A percentile compares a stretch with the other conserved stretches of the same genome.
These are phyloP conservation scores for Prietella phreatophila DNA, from an alignment of 2,113 vertebrate genomes.

Conservation along the genomic window DNA sequence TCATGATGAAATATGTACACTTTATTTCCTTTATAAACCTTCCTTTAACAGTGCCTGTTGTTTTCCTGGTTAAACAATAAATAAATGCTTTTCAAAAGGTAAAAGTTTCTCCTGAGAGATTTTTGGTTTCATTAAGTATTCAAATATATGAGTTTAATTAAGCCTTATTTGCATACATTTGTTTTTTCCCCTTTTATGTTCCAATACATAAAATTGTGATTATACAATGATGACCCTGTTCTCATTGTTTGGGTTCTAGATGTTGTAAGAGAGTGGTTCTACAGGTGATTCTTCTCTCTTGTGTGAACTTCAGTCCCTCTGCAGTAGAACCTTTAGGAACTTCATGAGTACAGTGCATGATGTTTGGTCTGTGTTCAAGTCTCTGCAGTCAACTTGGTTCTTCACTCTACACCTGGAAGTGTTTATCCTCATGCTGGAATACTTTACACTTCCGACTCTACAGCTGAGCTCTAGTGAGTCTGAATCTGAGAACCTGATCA, in stretches of 20 bases:
- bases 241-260: not conserved
- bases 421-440: not conserved
- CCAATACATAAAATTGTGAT: not conserved
- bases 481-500: not conserved
- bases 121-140: not conserved
- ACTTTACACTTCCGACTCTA: constrained; percentile 7
- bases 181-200: not conserved
- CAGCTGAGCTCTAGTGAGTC: not conserved
- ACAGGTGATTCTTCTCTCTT: not conserved
- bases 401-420: constrained; percentile 1
- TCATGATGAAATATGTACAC: not conserved
- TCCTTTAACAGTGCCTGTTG: not conserved
- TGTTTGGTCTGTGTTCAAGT: not conserved
- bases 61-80: not conserved
- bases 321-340: not conserved
- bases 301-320: not conserved
- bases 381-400: not conserved
- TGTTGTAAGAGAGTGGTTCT: not conserved
- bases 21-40: not conserved
- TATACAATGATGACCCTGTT: not conserved
- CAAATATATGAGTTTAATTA: not conserved
- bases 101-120: not conserved
- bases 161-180: not conserved
- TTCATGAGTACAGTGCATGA: not conserved
- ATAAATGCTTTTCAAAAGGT: not conserved